A percentile compares a stretch with the other conserved stretches of the same genome.
Evolutionary conservation across 2,888 invertebrate genomes (phyloP).

Genomic region (Saturnia pavonia): DNA sequence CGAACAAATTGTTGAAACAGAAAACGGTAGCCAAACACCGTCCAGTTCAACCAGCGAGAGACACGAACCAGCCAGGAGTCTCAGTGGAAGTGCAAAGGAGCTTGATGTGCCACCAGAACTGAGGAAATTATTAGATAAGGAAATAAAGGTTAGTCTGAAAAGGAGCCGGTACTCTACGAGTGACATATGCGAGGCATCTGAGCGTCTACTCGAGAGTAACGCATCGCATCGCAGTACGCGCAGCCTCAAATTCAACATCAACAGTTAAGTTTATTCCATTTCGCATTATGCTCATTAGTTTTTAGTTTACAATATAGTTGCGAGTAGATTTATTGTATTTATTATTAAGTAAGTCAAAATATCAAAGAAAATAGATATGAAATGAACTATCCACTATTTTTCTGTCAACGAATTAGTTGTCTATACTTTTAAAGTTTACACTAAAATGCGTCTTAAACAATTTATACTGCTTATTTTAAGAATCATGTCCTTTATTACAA

Average conservation of each 20-base stretch:
- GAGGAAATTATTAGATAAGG: slow-evolving; percentile 62
- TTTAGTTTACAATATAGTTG: slow-evolving; percentile 48
- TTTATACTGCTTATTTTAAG: slow-evolving; percentile 5
- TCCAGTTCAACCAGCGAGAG: slow-evolving; percentile 70
- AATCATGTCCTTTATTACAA: neutral
- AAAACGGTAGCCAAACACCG: slow-evolving; percentile 71
- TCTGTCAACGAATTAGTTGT: slow-evolving; percentile 25
- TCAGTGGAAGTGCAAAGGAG: slow-evolving; percentile 61
- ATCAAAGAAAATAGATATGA: slow-evolving; percentile 29
- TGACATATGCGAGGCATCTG: slow-evolving; percentile 83
- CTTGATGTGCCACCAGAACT: slow-evolving; percentile 58
- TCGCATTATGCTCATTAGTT: slow-evolving; percentile 67
- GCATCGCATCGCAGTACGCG: slow-evolving; percentile 83
- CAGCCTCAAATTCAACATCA: slow-evolving; percentile 83
- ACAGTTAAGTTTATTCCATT: slow-evolving; percentile 69
- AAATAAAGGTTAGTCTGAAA: slow-evolving; percentile 55
- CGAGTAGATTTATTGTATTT: slow-evolving; percentile 44
- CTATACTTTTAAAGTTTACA: slow-evolving; percentile 8
- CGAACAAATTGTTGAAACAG: slow-evolving; percentile 73
- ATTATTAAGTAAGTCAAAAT: slow-evolving; percentile 33
- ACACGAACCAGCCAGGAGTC: slow-evolving; percentile 56
- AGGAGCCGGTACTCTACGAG: slow-evolving; percentile 86
- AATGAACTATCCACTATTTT: slow-evolving; percentile 20
- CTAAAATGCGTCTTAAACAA: neutral
- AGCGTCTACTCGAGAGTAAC: slow-evolving; percentile 79